Evolutionary conservation across 2,113 vertebrate genomes (phyloP).

Genomic region (Gymnorhina tibicen): DNA sequence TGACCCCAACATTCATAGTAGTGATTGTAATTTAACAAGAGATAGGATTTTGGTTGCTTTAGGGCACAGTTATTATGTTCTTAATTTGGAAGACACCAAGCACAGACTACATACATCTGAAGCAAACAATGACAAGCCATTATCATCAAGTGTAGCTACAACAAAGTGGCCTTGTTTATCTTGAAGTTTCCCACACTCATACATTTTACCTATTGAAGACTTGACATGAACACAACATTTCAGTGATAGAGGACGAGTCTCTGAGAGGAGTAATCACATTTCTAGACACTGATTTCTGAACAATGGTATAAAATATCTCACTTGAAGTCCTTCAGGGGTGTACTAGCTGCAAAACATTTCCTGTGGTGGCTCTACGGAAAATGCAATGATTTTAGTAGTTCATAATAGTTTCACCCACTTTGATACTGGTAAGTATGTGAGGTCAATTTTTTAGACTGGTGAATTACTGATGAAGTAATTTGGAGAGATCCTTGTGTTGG

Average conservation of each 20-base stretch:
- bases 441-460: not conserved
- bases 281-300: not conserved
- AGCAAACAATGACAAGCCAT: not conserved
- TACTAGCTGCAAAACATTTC: not conserved
- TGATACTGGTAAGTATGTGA: not conserved
- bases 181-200: not conserved
- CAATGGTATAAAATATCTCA: not conserved
- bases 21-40: not conserved
- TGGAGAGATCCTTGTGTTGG: not conserved
- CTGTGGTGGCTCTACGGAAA: not conserved
- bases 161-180: not conserved
- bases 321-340: not conserved
- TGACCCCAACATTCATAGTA: not conserved
- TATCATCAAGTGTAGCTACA: not conserved
- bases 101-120: not conserved
- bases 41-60: not conserved
- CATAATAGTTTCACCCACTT: not conserved
- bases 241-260: not conserved
- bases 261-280: not conserved
- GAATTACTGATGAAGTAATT: not conserved
- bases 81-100: not conserved
- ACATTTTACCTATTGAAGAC: not conserved
- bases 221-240: not conserved
- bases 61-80: not conserved
- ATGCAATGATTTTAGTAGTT: not conserved